Base-by-base conservation (phyloP, 2,888 invertebrate genomes). In the Ochropacha duplaris region DNA sequence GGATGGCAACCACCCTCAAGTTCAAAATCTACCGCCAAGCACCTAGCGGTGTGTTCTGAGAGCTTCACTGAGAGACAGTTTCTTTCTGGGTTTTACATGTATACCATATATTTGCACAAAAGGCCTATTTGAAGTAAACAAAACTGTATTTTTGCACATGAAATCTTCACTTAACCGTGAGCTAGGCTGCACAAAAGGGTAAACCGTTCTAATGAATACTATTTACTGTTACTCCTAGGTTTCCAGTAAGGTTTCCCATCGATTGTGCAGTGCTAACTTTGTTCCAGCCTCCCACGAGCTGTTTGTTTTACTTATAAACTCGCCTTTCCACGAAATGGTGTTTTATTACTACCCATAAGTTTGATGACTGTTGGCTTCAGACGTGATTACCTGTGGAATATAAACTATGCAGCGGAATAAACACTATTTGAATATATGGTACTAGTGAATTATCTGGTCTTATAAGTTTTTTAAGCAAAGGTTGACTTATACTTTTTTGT, bases 241-340 rank as follows among this genome's bases (percentile, higher is more conserved):
- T 81, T 72, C 64, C 60, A 66, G 78, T 76, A 78, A 60, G 61
- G 69, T 71, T 69, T 69, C 69, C 64, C 69, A 68, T 64, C 70
- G 71, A 74, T 78, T 79, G 74, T 81, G 76, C 71, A 66, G 64
- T 68, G 67, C 70, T 64, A 70, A 71, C 62, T 71, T 68, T 50
- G 64, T 62, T 60, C 62, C 76, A 71, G 75, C 79, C 72, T 74
- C 78, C 72, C 74, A 76, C 71, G 69, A 71, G 67, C 56, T 64
- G 72, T 78, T 76, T 77, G 73, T 72, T 76, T 75, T 72, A 73
- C 72, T 72, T 72, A 72, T 73, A 76, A 76, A 76, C 78, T 74
- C 60, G 69, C 60, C 57, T 61, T 85, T 82, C 84, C 70, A 56
- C 71, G 83, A 80, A 83, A 57, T 64, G 56, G 44, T 44, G 19